Percentiles rank a stretch among this genome's conserved stretches.
These are phyloP conservation scores for Crypturellus undulatus DNA, from an alignment of 2,113 vertebrate species.

Conservation along the genomic window DNA sequence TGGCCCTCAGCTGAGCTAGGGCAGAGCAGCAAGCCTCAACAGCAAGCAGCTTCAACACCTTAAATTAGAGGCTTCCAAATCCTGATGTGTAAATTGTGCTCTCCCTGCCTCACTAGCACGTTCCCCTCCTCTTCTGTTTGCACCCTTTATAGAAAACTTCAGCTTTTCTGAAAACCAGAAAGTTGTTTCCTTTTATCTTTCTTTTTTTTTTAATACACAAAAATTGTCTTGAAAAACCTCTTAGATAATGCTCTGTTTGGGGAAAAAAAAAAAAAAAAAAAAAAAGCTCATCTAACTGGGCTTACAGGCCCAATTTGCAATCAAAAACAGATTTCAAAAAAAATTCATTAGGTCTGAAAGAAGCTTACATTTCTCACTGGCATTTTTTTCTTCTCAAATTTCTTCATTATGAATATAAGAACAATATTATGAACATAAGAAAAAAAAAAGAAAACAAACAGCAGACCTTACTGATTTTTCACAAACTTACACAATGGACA, in stretches of 20 bases:
- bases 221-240: neutral
- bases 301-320: neutral
- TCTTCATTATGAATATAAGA: conserved; percentile 56
- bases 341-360: neutral
- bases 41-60: neutral
- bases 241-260: neutral
- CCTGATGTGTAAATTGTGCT: fast-evolving
- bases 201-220: neutral
- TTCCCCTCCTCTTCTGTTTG: neutral
- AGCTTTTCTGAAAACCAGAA: neutral
- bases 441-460: conserved; percentile 57
- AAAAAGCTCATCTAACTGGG: neutral
- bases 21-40: neutral
- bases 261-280: no score
- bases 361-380: neutral
- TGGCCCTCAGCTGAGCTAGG: neutral
- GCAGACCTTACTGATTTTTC: conserved; percentile 9
- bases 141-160: neutral
- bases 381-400: conserved; percentile 21
- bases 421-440: no score
- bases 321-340: neutral
- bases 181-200: neutral
- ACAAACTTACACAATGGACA: neutral
- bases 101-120: fast-evolving
- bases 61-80: neutral